Base-by-base conservation (phyloP, 2,888 invertebrate species). In the Calameuta idolon region DNA sequence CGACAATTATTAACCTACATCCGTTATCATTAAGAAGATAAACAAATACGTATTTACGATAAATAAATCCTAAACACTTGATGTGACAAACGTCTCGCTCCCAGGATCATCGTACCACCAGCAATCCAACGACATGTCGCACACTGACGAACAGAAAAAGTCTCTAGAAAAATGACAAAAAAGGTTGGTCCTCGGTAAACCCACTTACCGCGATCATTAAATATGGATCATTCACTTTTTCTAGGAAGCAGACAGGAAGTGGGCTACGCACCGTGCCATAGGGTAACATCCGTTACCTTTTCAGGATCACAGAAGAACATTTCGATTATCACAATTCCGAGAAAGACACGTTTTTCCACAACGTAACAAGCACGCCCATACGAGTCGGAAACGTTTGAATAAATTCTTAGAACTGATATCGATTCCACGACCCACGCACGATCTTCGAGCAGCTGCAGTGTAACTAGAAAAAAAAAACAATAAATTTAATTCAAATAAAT, bases 61-160 rank as follows among this genome's bases (percentile, higher is more conserved):
- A 55, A 15, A 55, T 55, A 23, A 23, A 55, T 40, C 23, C 23
- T 1, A 23, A 23, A 23, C 5, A 5, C 1, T 40, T 5, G 9
- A 40, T 40, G 40, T 23, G 23, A 23, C 23, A 40, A 23, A 23
- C 40, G 3, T 37, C 12, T 23, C 77, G 33, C 74, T 74, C 69
- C 55, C 69, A 76, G 71, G 33, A 15, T 35, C 31, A 69, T 75
- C 76, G 73, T 69, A 15, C 69, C 77, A 73, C 34, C 75, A 37
- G 73, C 73, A 74, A 37, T 34, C 55, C 69, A 75, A 55, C 73
- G 69, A 74, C 74, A 69, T 78, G 74, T 78, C 78, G 74, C 76
- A 76, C 40, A 35, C 76, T 68, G 34, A 71, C 55, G 40, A 73
- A 74, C 69, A 77, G 71, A 76, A 79, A 75, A 71, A 79, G 74